phyloP scores from a whole-genome alignment of 2,797 vertebrate species.

The Lates japonicus region DNA sequence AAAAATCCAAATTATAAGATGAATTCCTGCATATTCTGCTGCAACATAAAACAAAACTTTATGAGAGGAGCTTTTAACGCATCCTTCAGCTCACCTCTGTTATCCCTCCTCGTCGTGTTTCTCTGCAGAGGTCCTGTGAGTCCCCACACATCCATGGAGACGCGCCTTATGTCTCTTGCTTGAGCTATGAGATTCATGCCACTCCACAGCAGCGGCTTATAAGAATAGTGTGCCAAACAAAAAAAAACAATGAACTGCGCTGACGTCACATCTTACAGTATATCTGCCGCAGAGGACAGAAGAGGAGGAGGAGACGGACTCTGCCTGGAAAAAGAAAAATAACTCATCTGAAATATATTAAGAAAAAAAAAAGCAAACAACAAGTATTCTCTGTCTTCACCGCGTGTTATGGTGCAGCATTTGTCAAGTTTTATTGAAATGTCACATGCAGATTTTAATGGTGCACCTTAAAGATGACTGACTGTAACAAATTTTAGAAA shows the following conservation, averaged over 20 bases:
- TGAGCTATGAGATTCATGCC: constrained; percentile 65
- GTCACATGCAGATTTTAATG: constrained; percentile 83
- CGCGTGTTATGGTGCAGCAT: constrained; percentile 76
- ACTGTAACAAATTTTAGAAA: constrained; percentile 82
- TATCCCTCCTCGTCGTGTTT: not conserved
- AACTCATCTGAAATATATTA: constrained; percentile 45
- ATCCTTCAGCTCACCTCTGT: not conserved
- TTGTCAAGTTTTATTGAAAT: constrained; percentile 76
- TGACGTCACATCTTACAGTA: constrained; percentile 55
- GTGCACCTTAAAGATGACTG: constrained; percentile 94
- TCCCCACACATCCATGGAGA: constrained; percentile 49
- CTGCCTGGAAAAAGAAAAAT: constrained; percentile 30
- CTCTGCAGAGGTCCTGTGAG: constrained; percentile 85
- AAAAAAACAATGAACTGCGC: constrained; percentile 57
- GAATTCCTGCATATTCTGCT: no score
- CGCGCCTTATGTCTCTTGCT: constrained; percentile 67
- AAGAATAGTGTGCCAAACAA: constrained; percentile 81
- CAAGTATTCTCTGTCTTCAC: constrained; percentile 78
- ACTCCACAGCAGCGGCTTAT: constrained; percentile 70
- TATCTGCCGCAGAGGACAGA: constrained; percentile 36
- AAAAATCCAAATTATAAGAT: no score
- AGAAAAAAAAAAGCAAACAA: constrained; percentile 44
- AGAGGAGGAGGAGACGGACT: constrained; percentile 34
- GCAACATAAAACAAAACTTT: no score
- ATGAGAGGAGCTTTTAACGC: no score